Evolutionary conservation across 23 tunicate genomes (phyloP), one percentile per base, ranked within the genome.

Genomic region (Trididemnum clinides): DNA sequence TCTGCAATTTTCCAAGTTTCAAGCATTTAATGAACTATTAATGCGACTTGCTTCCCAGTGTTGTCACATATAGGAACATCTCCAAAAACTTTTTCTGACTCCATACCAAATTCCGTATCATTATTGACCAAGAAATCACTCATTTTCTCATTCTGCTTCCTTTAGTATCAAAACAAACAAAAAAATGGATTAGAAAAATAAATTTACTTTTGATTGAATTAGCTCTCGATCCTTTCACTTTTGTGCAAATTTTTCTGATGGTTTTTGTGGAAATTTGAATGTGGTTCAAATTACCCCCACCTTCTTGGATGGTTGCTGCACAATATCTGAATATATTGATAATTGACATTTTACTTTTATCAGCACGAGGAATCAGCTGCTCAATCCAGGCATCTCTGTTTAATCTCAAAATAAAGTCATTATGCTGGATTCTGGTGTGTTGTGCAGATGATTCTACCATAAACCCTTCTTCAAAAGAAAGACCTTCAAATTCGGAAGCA

Each of bases 301-400:
- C 75, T 66, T 36, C 75, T 66, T 66, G 36, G 31, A 66, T 66
- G 18, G 75, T 66, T 3, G 75, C 75, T 10, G 75, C 75, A 66
- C 75, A 66, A 23, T 29, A 66, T 29, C 37, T 29, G 37, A 66
- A 66, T 10, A 66, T 23, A 32, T 66, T 37, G 30, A 37, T 37
- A 15, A 5, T 66, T 66, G 75, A 66, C 75, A 66, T 15, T 66
- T 32, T 66, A 7, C 37, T 37, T 66, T 37, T 66, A 32, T 66
- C 75, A 66, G 75, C 75, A 66, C 31, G 75, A 29, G 75, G 75
- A 30, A 66, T 66, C 22, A 66, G 37, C 37, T 66, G 37, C 37
- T 66, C 31, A 15, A 32, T 66, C 75, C 75, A 66, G 25, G 30
- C 75, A 66, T 66, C 75, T 23, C 37, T 66, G 5, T 20, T 3